A percentile compares a stretch with the other conserved stretches of the same genome.
phyloP scores from a whole-genome alignment of 2,113 vertebrate species.

The Bubo scandiacus region DNA sequence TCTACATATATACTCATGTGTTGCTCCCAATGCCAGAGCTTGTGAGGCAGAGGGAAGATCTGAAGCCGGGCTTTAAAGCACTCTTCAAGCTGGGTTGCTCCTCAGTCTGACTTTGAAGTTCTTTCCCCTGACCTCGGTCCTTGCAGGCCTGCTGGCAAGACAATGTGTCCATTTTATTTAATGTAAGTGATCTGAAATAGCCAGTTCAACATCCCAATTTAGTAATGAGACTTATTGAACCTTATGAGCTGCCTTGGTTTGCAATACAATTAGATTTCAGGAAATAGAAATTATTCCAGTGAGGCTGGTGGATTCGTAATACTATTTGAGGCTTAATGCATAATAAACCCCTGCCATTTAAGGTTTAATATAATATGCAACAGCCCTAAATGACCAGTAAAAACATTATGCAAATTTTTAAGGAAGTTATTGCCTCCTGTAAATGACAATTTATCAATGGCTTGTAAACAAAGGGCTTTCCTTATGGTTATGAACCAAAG shows the following conservation, averaged over 20 bases:
- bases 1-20: accelerated
- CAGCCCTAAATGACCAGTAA: slow-evolving; percentile 49
- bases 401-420: slow-evolving; percentile 59
- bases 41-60: not conserved
- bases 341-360: slow-evolving; percentile 45
- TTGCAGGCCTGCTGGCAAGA: not conserved
- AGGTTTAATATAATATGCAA: slow-evolving; percentile 48
- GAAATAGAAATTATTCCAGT: slow-evolving; percentile 48
- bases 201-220: slow-evolving; percentile 8
- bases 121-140: not conserved
- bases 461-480: slow-evolving; percentile 54
- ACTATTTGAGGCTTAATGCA: slow-evolving; percentile 35
- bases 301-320: slow-evolving; percentile 17
- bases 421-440: slow-evolving; percentile 31
- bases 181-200: not conserved
- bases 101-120: not conserved
- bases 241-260: slow-evolving; percentile 30
- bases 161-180: not conserved
- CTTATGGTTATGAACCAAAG: slow-evolving; percentile 4
- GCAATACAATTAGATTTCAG: slow-evolving; percentile 51
- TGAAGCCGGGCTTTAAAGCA: not conserved
- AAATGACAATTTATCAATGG: slow-evolving; percentile 45
- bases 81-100: not conserved
- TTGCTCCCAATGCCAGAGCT: not conserved
- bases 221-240: slow-evolving; percentile 40